Conservation (phyloP, 2,113 vertebrate genomes). For the Stomatorhinus ivindoensis region DNA sequence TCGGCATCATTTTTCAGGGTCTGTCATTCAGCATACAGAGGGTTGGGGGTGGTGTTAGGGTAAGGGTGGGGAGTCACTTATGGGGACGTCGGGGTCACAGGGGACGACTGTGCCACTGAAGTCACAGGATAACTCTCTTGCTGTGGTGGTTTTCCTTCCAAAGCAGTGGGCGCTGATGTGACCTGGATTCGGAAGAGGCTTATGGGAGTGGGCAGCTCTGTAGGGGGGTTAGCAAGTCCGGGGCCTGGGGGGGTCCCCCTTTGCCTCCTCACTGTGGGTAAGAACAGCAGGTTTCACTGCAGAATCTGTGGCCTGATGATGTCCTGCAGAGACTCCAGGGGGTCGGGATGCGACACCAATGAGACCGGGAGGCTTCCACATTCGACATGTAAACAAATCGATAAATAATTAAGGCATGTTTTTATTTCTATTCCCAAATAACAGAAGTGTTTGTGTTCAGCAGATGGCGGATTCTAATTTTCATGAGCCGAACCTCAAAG, state of each 20-base stretch:
- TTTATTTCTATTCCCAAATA: not conserved
- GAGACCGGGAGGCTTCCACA: not conserved
- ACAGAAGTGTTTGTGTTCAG: not conserved
- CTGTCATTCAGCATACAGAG: not conserved
- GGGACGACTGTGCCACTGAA: not conserved
- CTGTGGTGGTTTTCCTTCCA: not conserved
- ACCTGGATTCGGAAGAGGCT: not conserved
- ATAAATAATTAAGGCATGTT: not conserved
- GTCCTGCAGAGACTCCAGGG: not conserved
- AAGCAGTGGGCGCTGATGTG: not conserved
- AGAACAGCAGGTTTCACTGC: not conserved
- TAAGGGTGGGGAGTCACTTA: not conserved
- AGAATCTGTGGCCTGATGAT: not conserved
- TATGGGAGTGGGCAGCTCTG: not conserved
- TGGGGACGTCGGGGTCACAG: not conserved
- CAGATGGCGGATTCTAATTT: conserved; percentile 6
- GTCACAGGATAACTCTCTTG: not conserved
- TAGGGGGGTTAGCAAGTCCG: not conserved
- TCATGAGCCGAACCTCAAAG: not conserved
- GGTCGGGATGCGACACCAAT: not conserved
- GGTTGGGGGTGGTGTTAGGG: not conserved
- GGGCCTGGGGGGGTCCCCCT: not conserved
- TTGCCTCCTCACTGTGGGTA: not conserved
- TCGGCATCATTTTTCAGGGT: not conserved
- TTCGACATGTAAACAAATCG: not conserved